A percentile compares a stretch with the other conserved stretches of the same genome.
phyloP scores from a whole-genome alignment of 2,888 invertebrate genomes.

The Apotomis turbidana region DNA sequence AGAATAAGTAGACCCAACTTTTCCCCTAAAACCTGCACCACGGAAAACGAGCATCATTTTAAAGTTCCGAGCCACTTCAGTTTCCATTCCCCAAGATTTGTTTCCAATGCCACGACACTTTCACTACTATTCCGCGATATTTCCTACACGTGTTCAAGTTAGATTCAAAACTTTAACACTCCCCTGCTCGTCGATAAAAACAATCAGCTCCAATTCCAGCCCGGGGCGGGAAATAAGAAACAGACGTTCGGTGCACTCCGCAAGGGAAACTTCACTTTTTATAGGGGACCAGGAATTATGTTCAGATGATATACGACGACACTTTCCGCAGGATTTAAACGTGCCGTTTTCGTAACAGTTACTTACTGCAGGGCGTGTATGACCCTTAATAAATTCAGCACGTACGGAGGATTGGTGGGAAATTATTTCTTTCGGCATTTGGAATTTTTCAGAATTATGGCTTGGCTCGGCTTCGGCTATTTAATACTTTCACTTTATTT shows the following conservation, averaged over 20 bases:
- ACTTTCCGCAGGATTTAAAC: conserved; percentile 79
- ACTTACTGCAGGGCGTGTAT: conserved; percentile 71
- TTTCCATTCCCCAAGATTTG: conserved; percentile 33
- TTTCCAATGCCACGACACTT: conserved; percentile 34
- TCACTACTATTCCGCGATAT: conserved; percentile 45
- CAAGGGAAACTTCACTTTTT: conserved; percentile 70
- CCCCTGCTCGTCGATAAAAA: conserved; percentile 70
- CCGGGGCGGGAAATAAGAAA: conserved; percentile 73
- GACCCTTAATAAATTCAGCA: conserved; percentile 79
- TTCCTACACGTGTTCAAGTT: conserved; percentile 68
- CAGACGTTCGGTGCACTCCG: conserved; percentile 59
- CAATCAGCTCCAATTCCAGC: conserved; percentile 71
- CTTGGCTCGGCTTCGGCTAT: conserved; percentile 28
- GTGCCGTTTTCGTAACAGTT: conserved; percentile 73
- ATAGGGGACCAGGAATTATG: conserved; percentile 77
- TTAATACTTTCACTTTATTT: conserved; percentile 30
- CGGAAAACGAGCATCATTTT: conserved; percentile 23
- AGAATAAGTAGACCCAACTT: neutral
- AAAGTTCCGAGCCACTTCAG: conserved; percentile 26
- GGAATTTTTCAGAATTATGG: conserved; percentile 37
- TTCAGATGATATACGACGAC: conserved; percentile 76
- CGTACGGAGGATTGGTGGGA: conserved; percentile 69
- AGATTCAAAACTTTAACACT: conserved; percentile 68
- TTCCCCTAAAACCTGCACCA: conserved; percentile 5
- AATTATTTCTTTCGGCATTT: conserved; percentile 57